Evolutionary conservation across 1,140 invertebrate genomes (phyloP).

Genomic region (Apis dorsata): DNA sequence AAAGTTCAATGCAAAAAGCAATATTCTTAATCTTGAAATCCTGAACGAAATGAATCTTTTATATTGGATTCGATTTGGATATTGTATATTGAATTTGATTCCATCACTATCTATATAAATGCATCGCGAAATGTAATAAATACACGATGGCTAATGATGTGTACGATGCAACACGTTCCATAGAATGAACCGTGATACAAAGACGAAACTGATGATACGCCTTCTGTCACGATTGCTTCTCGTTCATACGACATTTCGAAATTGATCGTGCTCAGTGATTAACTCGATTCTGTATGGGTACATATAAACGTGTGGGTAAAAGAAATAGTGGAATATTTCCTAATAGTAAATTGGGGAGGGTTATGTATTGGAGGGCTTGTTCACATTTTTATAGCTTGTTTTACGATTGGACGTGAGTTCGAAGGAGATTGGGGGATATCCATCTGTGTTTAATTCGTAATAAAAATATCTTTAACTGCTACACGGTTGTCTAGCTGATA

Average conservation of each 20-base stretch:
- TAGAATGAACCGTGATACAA: neutral
- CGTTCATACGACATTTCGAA: slow-evolving; percentile 54
- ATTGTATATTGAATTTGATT: too few species aligned
- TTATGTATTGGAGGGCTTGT: too few species aligned
- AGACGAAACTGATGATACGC: neutral
- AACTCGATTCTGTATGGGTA: neutral
- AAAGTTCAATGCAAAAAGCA: too few species aligned
- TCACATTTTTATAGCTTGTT: neutral
- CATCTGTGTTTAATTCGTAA: neutral
- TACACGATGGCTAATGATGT: slow-evolving; percentile 33
- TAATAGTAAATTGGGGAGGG: too few species aligned
- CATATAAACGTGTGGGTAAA: neutral
- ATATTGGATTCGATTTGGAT: too few species aligned
- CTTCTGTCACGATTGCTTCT: slow-evolving; percentile 45
- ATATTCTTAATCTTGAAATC: too few species aligned
- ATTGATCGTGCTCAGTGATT: neutral
- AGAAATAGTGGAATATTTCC: neutral
- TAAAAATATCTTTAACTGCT: neutral
- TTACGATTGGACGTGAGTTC: neutral
- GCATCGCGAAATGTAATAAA: slow-evolving; percentile 66
- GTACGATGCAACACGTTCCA: neutral
- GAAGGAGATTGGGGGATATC: neutral
- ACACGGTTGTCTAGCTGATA: neutral
- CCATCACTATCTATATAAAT: slow-evolving; percentile 26
- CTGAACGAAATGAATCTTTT: too few species aligned